Conservation (phyloP, 2,888 invertebrate species). For the Athalia circularis region DNA sequence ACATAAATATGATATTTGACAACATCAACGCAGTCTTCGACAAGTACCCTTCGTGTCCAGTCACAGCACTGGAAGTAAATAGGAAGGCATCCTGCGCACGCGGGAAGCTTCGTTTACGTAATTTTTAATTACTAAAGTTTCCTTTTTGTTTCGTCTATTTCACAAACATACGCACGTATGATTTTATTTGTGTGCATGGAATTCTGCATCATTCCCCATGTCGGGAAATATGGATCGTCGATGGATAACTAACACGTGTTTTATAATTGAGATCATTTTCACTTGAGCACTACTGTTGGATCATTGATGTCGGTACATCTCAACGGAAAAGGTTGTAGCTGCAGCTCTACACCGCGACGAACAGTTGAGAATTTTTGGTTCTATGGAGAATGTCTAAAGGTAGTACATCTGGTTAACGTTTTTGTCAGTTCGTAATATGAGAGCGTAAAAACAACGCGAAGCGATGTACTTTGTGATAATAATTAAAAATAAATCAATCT, state of each 20-base stretch:
- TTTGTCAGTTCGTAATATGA: background rate
- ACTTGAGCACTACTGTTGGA: no score
- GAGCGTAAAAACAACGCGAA: background rate
- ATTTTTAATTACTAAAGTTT: slow-evolving; percentile 52
- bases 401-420: background rate
- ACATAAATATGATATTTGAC: slow-evolving; percentile 56
- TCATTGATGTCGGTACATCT: no score
- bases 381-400: no score
- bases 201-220: no score
- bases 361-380: no score
- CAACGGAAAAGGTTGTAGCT: no score
- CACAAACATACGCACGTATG: background rate
- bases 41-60: slow-evolving; percentile 35
- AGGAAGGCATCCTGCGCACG: slow-evolving; percentile 34
- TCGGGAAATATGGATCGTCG: no score
- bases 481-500: slow-evolving; percentile 12
- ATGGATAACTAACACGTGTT: no score
- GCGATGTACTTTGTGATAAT: slow-evolving; percentile 23
- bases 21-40: slow-evolving; percentile 42
- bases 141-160: slow-evolving; percentile 12
- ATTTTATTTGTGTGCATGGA: background rate
- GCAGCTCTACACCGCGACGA: no score
- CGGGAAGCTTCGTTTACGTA: slow-evolving; percentile 41
- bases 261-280: no score
- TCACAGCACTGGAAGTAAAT: slow-evolving; percentile 7